phyloP scores from a whole-genome alignment of 2,797 vertebrate genomes.

The Diglossa cyanea region DNA sequence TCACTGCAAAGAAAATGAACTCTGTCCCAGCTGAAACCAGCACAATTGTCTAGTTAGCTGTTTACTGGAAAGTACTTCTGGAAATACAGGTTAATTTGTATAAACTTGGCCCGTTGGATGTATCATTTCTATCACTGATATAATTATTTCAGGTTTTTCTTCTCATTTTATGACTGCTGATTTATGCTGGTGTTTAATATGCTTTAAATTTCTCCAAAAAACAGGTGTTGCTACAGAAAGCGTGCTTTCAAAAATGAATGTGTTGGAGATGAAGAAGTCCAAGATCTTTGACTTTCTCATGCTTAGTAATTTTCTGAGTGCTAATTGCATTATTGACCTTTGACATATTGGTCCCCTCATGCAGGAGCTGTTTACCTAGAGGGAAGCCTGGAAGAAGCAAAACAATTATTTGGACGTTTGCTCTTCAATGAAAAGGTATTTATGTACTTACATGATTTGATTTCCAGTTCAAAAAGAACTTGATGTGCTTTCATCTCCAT shows the following conservation, averaged over 20 bases:
- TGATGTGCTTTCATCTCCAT: neutral
- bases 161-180: neutral
- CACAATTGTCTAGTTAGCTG: neutral
- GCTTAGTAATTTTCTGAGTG: constrained; percentile 14
- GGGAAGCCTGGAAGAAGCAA: constrained; percentile 92
- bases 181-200: neutral
- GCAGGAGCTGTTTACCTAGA: constrained; percentile 96
- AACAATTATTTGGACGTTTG: constrained; percentile 91
- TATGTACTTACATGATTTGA: neutral
- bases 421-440: constrained; percentile 92
- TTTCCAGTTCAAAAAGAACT: neutral
- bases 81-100: neutral
- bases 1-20: neutral
- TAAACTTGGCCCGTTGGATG: neutral
- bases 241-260: neutral
- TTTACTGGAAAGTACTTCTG: neutral
- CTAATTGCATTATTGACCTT: constrained; percentile 11
- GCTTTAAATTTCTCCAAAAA: neutral
- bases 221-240: neutral
- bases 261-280: neutral
- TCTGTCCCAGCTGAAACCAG: neutral
- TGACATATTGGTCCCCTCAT: neutral
- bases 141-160: neutral
- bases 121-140: neutral
- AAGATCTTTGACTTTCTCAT: neutral